Evolutionary conservation across 2,888 invertebrate species (phyloP).

Genomic region (Tipula vernalis): DNA sequence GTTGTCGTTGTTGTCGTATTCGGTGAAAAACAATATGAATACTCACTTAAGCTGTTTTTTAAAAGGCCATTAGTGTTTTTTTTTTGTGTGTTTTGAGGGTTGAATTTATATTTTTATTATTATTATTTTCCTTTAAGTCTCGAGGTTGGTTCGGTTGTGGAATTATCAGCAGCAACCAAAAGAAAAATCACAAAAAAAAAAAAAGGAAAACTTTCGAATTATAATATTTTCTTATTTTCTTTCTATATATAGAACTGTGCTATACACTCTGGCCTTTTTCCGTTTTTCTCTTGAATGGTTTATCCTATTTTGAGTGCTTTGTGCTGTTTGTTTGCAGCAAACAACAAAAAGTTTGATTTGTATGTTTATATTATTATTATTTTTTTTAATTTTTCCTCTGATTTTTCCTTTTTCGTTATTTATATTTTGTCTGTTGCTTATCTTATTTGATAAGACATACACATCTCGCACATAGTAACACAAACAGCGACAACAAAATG

Average conservation of each 20-base stretch:
- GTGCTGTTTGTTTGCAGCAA: background rate
- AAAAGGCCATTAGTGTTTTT: background rate
- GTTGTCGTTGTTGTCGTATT: background rate
- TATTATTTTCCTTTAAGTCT: background rate
- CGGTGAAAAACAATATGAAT: background rate
- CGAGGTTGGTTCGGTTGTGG: background rate
- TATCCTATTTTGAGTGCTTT: constrained; percentile 4
- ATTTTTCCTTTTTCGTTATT: background rate
- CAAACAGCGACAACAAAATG: background rate
- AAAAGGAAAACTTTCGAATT: background rate
- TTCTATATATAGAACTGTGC: background rate
- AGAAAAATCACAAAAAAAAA: background rate
- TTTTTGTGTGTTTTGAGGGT: background rate
- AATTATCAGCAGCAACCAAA: background rate
- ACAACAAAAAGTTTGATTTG: background rate
- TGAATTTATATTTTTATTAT: background rate
- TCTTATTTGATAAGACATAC: background rate
- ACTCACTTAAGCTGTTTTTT: background rate
- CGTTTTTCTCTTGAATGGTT: background rate
- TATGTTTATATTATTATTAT: background rate
- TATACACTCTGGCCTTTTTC: background rate
- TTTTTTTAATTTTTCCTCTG: background rate
- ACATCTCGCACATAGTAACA: background rate
- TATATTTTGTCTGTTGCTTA: background rate
- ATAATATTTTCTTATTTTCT: background rate